Evolutionary conservation across 2,888 invertebrate species (phyloP), one percentile per base, ranked within the genome.

Genomic region (Elegia similella): DNA sequence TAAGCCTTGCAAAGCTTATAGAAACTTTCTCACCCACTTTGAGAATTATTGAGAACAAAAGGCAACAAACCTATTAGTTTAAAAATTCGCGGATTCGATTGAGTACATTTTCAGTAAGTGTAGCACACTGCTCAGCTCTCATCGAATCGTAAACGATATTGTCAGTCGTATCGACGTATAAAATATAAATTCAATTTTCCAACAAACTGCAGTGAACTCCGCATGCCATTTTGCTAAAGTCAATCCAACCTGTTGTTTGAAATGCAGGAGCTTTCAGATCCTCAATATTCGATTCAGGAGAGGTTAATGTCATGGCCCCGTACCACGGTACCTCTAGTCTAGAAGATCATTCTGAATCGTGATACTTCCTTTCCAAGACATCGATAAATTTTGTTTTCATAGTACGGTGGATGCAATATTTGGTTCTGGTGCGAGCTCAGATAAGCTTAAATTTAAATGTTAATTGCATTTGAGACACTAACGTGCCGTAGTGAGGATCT

Each of bases 191-290:
- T 55, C 44, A 48, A 56, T 59, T 57, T 52, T 52, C 52, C 52
- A 52, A 54, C 56, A 60, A 57, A 57, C 48, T 60, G 57, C 57
- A 59, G 47, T 50, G 38, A 59, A 56, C 42, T 34, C 44, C 16
- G 56, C 43, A 59, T 55, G 48, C 50, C 59, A 42, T 58, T 60
- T 55, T 46, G 53, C 58, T 60, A 56, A 55, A 63, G 61, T 62
- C 59, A 63, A 59, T 60, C 59, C 62, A 61, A 58, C 58, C 58
- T 62, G 59, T 59, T 62, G 59, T 55, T 62, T 58, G 60, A 57
- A 62, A 63, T 62, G 59, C 62, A 62, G 58, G 57, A 56, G 59
- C 50, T 55, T 61, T 58, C 59, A 56, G 48, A 58, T 52, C 53
- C 56, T 54, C 57, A 30, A 62, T 60, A 55, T 60, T 56, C 57